Evolutionary conservation across 2,888 invertebrate species (phyloP), one percentile per base, ranked within the genome.

Genomic region (Argynnis bischoffii): DNA sequence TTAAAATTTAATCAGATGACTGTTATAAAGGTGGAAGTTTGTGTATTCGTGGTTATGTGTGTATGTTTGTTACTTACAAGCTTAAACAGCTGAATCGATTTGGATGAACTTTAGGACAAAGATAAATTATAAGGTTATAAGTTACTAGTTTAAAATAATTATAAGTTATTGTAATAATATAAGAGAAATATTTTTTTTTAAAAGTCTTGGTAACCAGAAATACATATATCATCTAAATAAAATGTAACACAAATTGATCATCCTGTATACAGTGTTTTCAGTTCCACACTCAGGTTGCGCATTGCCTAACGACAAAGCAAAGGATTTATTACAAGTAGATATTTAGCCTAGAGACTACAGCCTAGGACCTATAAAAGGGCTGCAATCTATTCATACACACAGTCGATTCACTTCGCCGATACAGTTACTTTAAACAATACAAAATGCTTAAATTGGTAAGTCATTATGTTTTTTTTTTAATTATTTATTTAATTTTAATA

Each of bases 351-450:
- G 81, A 84, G 81, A 86, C 82, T 86, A 85, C 83, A 80, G 78
- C 80, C 77, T 79, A 80, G 78, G 77, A 72, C 79, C 86, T 91
- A 91, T 91, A 91, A 82, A 91, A 91, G 90, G 89, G 79, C 86
- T 78, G 77, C 74, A 63, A 72, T 77, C 82, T 82, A 83, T 77
- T 72, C 74, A 71, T 77, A 79, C 81, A 81, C 84, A 86, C 77
- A 78, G 72, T 76, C 76, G 75, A 71, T 77, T 70, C 76, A 78
- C 78, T 75, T 75, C 76, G 77, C 35, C 72, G 46, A 68, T 60
- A 73, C 79, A 78, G 61, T 68, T 77, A 75, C 75, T 71, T 69
- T 75, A 75, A 72, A 64, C 64, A 70, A 72, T 75, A 67, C 75
- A 85, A 77, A 72, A 90, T 90, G 89, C 79, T 81, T 54, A 89